These are phyloP conservation scores for Genyomyrus donnyi DNA, from an alignment of 2,113 vertebrate species.

Conservation along the genomic window DNA sequence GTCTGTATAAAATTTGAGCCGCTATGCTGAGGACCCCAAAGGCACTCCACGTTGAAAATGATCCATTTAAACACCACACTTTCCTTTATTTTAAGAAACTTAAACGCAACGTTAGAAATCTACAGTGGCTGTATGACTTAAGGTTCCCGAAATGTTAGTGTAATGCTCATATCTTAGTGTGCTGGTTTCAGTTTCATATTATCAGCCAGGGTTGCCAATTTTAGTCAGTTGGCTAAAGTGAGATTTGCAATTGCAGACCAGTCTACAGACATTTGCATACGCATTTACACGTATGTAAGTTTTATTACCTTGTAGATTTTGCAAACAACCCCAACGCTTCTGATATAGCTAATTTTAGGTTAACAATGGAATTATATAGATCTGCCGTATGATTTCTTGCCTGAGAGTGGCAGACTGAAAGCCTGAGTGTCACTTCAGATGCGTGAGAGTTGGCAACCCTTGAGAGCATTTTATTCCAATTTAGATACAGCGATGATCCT, in stretches of 20 bases:
- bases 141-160: not conserved
- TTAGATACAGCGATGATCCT: not conserved
- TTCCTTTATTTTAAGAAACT: not conserved
- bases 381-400: not conserved
- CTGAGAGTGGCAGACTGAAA: not conserved
- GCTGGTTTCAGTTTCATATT: not conserved
- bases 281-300: not conserved
- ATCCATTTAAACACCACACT: not conserved
- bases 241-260: not conserved
- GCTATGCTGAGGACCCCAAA: not conserved
- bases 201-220: not conserved
- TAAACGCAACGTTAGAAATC: not conserved
- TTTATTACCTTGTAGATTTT: not conserved
- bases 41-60: not conserved
- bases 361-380: not conserved
- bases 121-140: not conserved
- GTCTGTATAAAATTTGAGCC: not conserved
- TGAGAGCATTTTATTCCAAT: not conserved
- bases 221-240: not conserved
- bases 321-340: not conserved
- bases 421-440: not conserved
- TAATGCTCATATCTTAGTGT: not conserved
- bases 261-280: not conserved
- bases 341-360: not conserved
- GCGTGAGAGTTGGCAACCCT: not conserved